Base-by-base conservation (phyloP, 2,797 vertebrate genomes). In the Muraenolepis orangiensis region DNA sequence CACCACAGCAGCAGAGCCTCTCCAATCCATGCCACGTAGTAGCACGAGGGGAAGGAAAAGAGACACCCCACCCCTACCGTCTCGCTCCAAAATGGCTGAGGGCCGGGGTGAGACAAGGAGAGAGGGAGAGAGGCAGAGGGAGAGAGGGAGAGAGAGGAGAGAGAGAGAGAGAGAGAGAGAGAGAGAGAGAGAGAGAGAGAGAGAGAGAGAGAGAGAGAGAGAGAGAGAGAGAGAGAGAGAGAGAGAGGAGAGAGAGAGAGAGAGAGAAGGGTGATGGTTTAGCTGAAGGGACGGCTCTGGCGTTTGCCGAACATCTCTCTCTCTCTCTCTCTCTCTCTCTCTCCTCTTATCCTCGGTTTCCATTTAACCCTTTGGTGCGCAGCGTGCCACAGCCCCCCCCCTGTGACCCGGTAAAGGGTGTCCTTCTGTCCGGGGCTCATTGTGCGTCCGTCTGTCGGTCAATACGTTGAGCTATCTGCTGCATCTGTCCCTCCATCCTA, bases 61-160 rank as follows among this genome's bases (percentile, higher is more conserved):
- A 72, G 82, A 70, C 20, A 23, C 69, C 31, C 67, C 18, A 20
- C 82, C 81, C 80, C 83, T 78, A 29, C 72, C 82, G 74, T 74
- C 87, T 91, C n/a, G n/a, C 88, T 92, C 90, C 92, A 94, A 94
- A 94, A 94, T 94, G 93, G 94, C 93, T 92, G 90, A 91, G 87
- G 89, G 90, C 92, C 89, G 91, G 90, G 91, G 84, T 82, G 51
- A 84, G 87, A 91, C 88, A 87, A 79, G 86, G 88, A 89, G 84
- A 83, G 87, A 89, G 85, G 85, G 85, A 81, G 82, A 90, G 84
- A 76, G 82, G n/a, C n/a, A n/a, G n/a, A n/a, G n/a, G n/a, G n/a
- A n/a, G n/a, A n/a, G n/a, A n/a, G n/a, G n/a, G n/a, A n/a, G n/a
- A n/a, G n/a, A n/a, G n/a, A n/a, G n/a, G n/a, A 3, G 32, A 34